Conservation (phyloP, 2,797 vertebrate species). For the Vespertilio murinus region DNA sequence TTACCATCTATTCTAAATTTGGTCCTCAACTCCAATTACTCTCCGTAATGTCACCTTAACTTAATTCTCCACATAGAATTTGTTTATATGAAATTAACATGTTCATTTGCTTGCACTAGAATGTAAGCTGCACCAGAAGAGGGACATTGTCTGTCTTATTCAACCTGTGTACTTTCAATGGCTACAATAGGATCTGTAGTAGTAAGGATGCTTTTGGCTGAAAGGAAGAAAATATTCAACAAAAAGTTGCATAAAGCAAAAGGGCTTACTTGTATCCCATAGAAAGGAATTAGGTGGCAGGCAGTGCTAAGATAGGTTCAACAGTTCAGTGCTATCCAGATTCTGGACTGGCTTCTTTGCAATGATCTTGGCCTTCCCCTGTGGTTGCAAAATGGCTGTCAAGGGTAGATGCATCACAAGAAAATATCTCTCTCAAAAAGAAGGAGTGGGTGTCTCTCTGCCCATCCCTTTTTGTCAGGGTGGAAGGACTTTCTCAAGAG, state of each 20-base stretch:
- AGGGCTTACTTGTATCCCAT: background rate
- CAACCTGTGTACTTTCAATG: background rate
- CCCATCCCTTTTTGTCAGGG: background rate
- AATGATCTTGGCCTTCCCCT: background rate
- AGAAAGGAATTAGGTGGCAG: background rate
- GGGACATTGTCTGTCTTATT: background rate
- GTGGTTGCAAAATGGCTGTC: constrained; percentile 2
- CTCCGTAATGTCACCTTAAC: background rate
- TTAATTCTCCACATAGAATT: background rate
- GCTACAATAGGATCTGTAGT: background rate
- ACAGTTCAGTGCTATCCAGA: background rate
- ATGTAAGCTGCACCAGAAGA: background rate
- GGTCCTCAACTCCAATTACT: background rate
- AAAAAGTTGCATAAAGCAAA: background rate
- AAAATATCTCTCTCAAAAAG: background rate
- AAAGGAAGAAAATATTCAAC: constrained; percentile 24
- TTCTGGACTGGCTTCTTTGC: background rate
- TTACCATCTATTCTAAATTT: background rate
- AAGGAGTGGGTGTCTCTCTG: background rate
- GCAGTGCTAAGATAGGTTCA: background rate
- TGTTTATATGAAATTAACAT: constrained; percentile 5
- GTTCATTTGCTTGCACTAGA: background rate
- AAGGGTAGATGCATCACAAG: background rate
- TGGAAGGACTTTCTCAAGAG: background rate
- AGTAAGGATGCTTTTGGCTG: background rate